Base-by-base conservation (phyloP, 2,888 invertebrate genomes). In the Polydrusus tereticollis region DNA sequence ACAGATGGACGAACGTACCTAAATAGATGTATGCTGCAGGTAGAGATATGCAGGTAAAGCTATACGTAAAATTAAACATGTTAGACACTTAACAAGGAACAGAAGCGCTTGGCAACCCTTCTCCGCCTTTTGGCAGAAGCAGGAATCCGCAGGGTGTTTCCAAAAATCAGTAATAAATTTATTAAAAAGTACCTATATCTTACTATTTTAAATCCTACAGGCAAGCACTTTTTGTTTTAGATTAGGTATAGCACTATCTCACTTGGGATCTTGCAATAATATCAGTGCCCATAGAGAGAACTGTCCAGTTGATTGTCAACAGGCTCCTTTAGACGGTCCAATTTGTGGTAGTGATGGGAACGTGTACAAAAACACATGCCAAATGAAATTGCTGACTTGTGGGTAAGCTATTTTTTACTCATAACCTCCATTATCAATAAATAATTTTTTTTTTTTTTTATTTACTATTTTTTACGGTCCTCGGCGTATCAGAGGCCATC, bases 311-410 rank as follows among this genome's bases (percentile, higher is more conserved):
- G 92, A 93, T 78, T 95, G 95, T 83, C 93, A 94, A 33, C 93
- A 92, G 80, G 95, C 95, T 0, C 95, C 95, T 0, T 88, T 93
- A 76, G 96, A 96, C 79, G 96, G 96, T 0, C 96, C 96, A 0
- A 92, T 97, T 75, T 98, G 97, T 83, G 97, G 94, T 2, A 95
- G 94, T 69, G 95, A 97, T 82, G 96, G 94, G 29, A 95, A 95
- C 81, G 96, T 96, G 0, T 97, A 97, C 87, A 93, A 94, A 82
- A 97, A 92, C 80, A 95, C 96, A 1, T 98, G 98, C 82, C 94
- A 95, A 82, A 96, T 98, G 97, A 94, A 95, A 82, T 88, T 94
- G 72, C 88, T 94, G 23, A 96, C 96, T 57, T 98, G 98, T 86
- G 94, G 95, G 89, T 94, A 86, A 86, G 89, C 14, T 16, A n/a